A percentile compares a stretch with the other conserved stretches of the same genome.
These are phyloP conservation scores for chimpanzee (Pan troglodytes) DNA, from an alignment of 2,113 vertebrate genomes.

Conservation along the genomic window NHGRI_mPanTro3-v2.1_pri NC_072411.2:65232001-65232500, in stretches of 20 bases:
- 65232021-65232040: not conserved
- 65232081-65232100: not conserved
- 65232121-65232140: not conserved
- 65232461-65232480: not conserved
- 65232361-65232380: not conserved
- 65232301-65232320: not conserved
- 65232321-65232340: not conserved
- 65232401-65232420: not conserved
- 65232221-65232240: not conserved
- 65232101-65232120: not conserved
- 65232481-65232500: not conserved
- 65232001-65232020: fast-evolving
- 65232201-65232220: not conserved
- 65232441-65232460: not conserved
- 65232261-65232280: not conserved
- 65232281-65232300: not conserved
- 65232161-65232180: not conserved
- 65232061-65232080: not conserved
- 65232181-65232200: not conserved
- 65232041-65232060: too few species aligned
- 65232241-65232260: not conserved
- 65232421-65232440: not conserved
- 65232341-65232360: not conserved
- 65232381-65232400: not conserved
- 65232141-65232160: not conserved